Evolutionary conservation across 2,797 vertebrate species (phyloP).

Genomic region (Liasis olivaceus): DNA sequence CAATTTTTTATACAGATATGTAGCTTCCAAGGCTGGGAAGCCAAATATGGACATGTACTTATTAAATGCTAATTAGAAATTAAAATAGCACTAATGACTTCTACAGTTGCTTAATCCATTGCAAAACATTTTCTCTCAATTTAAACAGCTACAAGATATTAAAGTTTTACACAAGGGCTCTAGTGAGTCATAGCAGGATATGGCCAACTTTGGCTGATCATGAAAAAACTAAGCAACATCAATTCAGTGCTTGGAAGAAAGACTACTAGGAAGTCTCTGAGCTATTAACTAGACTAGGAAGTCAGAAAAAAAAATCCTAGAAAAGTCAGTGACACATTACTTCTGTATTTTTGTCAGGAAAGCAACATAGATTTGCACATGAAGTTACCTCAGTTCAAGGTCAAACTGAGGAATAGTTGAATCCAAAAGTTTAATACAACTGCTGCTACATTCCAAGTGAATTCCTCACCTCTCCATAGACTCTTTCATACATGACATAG

Average conservation of each 20-base stretch:
- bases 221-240: not conserved
- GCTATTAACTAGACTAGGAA: not conserved
- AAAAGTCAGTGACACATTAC: not conserved
- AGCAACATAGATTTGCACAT: not conserved
- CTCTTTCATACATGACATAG: not conserved
- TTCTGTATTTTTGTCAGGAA: not conserved
- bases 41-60: conserved; percentile 9
- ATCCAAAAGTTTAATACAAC: not conserved
- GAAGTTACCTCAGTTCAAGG: not conserved
- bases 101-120: conserved; percentile 1
- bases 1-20: not conserved
- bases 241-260: not conserved
- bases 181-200: not conserved
- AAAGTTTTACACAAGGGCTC: not conserved
- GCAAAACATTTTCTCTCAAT: conserved; percentile 2
- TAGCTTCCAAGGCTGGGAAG: conserved; percentile 25
- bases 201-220: not conserved
- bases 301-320: not conserved
- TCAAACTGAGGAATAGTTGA: not conserved
- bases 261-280: not conserved
- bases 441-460: not conserved
- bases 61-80: conserved; percentile 28
- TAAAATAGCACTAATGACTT: conserved; percentile 26
- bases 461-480: not conserved
- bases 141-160: not conserved